Evolutionary conservation across 2,888 invertebrate genomes (phyloP).

Genomic region (Eledona agricola): DNA sequence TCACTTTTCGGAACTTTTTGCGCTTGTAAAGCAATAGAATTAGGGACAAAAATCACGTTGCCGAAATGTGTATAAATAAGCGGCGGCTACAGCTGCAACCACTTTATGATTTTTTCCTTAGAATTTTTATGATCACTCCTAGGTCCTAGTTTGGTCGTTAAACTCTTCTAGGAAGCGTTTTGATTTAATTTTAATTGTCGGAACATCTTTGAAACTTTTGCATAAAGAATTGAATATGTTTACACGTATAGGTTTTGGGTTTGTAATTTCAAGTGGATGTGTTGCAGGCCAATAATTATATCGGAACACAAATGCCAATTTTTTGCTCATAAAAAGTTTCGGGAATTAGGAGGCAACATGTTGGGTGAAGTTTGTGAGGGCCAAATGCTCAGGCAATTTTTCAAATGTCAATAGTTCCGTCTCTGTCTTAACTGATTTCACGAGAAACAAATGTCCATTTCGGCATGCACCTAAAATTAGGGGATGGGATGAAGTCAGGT

Average conservation of each 20-base stretch:
- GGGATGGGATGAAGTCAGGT: slow-evolving; percentile 20
- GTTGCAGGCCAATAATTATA: too few species aligned
- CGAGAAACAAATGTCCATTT: slow-evolving; percentile 39
- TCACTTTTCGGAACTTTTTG: slow-evolving; percentile 27
- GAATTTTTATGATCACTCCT: slow-evolving; percentile 24
- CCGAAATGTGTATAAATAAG: slow-evolving; percentile 6
- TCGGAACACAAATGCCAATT: slow-evolving; percentile 25
- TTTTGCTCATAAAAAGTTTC: slow-evolving; percentile 30
- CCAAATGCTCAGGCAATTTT: slow-evolving; percentile 38
- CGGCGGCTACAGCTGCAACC: slow-evolving; percentile 27
- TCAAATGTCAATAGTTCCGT: slow-evolving; percentile 37
- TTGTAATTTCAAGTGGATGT: too few species aligned
- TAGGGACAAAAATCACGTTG: slow-evolving; percentile 6
- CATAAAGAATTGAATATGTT: slow-evolving; percentile 11
- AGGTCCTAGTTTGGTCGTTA: slow-evolving; percentile 15
- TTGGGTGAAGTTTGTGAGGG: slow-evolving; percentile 32
- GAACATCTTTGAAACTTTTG: slow-evolving; percentile 8
- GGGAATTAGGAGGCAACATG: slow-evolving; percentile 31
- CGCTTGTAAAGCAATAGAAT: slow-evolving; percentile 13
- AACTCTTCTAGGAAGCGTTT: slow-evolving; percentile 28
- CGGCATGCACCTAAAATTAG: slow-evolving; percentile 37
- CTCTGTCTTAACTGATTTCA: slow-evolving; percentile 32
- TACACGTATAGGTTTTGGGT: slow-evolving; percentile 8
- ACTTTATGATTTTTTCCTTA: slow-evolving; percentile 31
- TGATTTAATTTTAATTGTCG: slow-evolving; percentile 11